Conservation (phyloP, 2,113 vertebrate species). For the Aspiorhynchus laticeps region DNA sequence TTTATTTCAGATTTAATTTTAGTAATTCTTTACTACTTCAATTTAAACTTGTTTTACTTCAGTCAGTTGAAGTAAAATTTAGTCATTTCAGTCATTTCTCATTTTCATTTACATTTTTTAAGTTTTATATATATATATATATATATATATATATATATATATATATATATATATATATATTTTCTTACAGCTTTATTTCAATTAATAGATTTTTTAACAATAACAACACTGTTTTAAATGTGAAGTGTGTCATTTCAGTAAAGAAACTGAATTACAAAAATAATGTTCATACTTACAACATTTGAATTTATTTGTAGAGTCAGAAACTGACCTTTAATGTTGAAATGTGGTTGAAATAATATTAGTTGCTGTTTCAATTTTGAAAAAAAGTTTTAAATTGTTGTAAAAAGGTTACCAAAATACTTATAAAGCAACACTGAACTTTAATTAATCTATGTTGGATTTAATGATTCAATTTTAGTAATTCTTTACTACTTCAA, state of each 20-base stretch:
- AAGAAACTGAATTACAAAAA: neutral
- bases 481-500: too few species aligned
- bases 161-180: neutral
- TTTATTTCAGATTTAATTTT: neutral
- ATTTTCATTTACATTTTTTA: neutral
- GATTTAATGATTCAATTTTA: too few species aligned
- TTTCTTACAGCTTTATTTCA: neutral
- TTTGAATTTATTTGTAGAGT: neutral
- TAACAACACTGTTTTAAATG: neutral
- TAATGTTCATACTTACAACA: neutral
- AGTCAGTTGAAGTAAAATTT: too few species aligned
- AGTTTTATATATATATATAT: neutral
- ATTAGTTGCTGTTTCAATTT: neutral
- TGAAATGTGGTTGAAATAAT: neutral
- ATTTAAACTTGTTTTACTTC: neutral
- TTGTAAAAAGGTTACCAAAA: neutral
- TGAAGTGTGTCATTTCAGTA: neutral
- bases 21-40: neutral
- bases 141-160: neutral
- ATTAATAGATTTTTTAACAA: neutral
- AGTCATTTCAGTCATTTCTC: too few species aligned
- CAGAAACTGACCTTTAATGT: neutral
- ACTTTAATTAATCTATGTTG: too few species aligned
- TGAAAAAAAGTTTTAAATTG: neutral
- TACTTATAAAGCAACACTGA: too few species aligned